Evolutionary conservation across 2,797 vertebrate species (phyloP), one percentile per base, ranked within the genome.

Genomic region (Acanthurus leucopareius): DNA sequence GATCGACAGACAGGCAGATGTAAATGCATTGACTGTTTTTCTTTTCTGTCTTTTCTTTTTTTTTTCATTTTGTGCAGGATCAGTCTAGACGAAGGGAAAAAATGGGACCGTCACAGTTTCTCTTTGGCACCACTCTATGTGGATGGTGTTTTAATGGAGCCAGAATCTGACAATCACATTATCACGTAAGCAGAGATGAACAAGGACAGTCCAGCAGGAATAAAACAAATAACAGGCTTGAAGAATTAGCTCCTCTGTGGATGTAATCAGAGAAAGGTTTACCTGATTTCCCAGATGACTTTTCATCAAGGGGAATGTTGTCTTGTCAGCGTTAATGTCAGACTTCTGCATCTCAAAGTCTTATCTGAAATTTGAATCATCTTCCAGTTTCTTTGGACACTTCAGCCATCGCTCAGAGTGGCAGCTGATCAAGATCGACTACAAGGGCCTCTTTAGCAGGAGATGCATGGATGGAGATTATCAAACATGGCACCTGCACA

Each of bases 371-470:
- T 71, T n/a, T 67, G 10, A 60, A 57, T 67, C 38, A 40, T 66
- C 54, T 58, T 76, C 2, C 73, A 99, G 98, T 79, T 97, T 99
- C 87, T 99, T 99, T 83, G 98, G 98, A 71, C 98, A 99, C 93
- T 97, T 99, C 91, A 97, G 96, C 83, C 97, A 97, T 76, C 97
- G 96, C 32, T 99, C 97, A 7, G 97, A 99, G 86, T 99, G 98
- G 98, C 98, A 99, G 83, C 94, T 99, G 88, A 96, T 99, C 80
- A 99, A 99, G 92, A 97, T 99, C 78, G 97, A 99, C 88, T 99
- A 98, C 94, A 98, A 95, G 85, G 96, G 96, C 47, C 80, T 99
- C 71, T 98, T 98, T 84, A 96, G 90, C 86, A 89, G 93, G 69
- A 97, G 91, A 78, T 99, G 98, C 84, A 96, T 93, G 88, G 97